Percentiles rank a stretch among this genome's conserved stretches.
These are phyloP conservation scores for Babylonia areolata DNA, from an alignment of 1,140 invertebrate genomes.

Conservation along the genomic window DNA sequence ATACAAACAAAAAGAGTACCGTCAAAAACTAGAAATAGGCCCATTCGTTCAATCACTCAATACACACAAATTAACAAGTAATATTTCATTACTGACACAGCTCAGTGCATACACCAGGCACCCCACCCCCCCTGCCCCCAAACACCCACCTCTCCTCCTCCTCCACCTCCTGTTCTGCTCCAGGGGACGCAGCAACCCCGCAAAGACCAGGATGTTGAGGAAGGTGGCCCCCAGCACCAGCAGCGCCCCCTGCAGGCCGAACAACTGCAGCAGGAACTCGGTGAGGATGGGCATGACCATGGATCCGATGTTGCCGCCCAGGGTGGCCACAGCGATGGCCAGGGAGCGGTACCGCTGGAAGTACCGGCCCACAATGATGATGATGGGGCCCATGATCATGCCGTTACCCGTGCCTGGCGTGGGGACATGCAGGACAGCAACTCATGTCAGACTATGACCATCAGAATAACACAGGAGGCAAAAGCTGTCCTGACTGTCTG, in stretches of 20 bases:
- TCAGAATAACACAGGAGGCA: too few species aligned
- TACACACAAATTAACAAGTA: too few species aligned
- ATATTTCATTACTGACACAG: too few species aligned
- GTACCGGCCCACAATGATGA: conserved; percentile 55
- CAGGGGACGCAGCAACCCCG: conserved; percentile 33
- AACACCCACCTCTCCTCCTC: not conserved
- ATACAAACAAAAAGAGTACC: too few species aligned
- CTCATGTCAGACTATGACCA: too few species aligned
- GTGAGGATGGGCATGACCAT: conserved; percentile 49
- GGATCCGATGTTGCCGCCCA: conserved; percentile 47
- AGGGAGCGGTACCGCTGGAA: conserved; percentile 52
- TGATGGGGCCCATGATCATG: conserved; percentile 45
- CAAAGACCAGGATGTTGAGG: conserved; percentile 41
- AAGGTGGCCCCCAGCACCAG: conserved; percentile 83
- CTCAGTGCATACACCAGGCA: too few species aligned
- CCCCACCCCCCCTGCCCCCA: too few species aligned
- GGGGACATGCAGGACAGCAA: too few species aligned
- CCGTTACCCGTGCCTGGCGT: conserved; percentile 47
- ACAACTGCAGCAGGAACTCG: conserved; percentile 47
- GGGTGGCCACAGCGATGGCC: conserved; percentile 50
- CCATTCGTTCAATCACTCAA: too few species aligned
- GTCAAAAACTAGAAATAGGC: too few species aligned
- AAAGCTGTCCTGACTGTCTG: too few species aligned
- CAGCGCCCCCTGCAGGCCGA: conserved; percentile 70
- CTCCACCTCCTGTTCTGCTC: conserved; percentile 2